These are phyloP conservation scores for Perca fluviatilis DNA, from an alignment of 2,113 vertebrate genomes.

Conservation along the genomic window DNA sequence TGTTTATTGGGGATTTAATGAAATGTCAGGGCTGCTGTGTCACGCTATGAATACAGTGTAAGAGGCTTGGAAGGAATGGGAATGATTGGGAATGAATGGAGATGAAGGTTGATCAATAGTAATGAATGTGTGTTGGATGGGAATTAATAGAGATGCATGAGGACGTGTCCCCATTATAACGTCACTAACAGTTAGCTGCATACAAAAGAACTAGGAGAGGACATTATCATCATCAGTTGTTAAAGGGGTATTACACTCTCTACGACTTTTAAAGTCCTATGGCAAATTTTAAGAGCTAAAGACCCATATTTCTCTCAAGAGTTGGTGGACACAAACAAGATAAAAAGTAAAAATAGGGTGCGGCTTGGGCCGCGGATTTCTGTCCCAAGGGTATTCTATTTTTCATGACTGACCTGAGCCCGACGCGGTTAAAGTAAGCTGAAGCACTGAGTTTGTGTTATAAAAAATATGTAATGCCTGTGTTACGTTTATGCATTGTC, in stretches of 20 bases:
- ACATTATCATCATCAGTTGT: background rate
- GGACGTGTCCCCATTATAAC: background rate
- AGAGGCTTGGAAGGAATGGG: slow-evolving; percentile 12
- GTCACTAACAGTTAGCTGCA: background rate
- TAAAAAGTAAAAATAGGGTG: background rate
- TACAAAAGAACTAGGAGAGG: background rate
- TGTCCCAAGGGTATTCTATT: too few species aligned
- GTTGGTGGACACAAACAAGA: background rate
- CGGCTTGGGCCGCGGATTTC: too few species aligned
- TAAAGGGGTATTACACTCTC: background rate
- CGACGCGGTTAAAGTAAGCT: too few species aligned
- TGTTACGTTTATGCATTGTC: too few species aligned
- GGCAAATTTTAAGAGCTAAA: too few species aligned
- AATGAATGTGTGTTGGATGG: slow-evolving; percentile 26
- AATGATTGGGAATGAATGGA: slow-evolving; percentile 31
- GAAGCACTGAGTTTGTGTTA: too few species aligned
- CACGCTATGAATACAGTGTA: slow-evolving; percentile 27
- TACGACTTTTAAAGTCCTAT: background rate
- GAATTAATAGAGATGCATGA: slow-evolving; percentile 11
- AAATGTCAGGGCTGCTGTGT: slow-evolving; percentile 55
- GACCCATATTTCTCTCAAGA: background rate
- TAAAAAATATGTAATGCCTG: too few species aligned
- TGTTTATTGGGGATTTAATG: slow-evolving; percentile 48
- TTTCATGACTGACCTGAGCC: too few species aligned
- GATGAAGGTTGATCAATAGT: slow-evolving; percentile 27